Evolutionary conservation across 2,113 vertebrate species (phyloP), one percentile per base, ranked within the genome.

Genomic region (Azemiops feae): DNA sequence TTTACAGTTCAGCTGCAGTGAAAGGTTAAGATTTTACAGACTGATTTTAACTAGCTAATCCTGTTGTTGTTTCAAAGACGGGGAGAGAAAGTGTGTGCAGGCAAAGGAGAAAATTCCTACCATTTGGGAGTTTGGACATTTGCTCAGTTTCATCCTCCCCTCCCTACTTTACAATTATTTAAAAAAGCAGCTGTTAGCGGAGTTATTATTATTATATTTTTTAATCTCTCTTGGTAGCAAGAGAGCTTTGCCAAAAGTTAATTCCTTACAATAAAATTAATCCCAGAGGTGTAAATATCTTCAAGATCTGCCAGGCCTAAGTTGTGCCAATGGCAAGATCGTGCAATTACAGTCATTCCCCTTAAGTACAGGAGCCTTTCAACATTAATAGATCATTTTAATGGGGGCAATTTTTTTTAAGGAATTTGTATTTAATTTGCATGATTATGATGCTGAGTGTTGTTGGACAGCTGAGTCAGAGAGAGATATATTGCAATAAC

Each of bases 381-480:
- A 95, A 97, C 94, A 95, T 97, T 98, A 97, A 97, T 96, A 97
- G 96, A 97, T 97, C 95, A 95, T 96, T 97, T 97, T 96, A 97
- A 97, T 97, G 96, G 93, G 96, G 97, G 91, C 96, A 97, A 96
- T 97, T 98, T 97, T 97, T 97, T 98, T 97, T 94, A 97, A 81
- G 34, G 34, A 97, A 97, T 97, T 94, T 96, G 23, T 97, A 96
- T 97, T 97, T 97, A 97, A 97, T 97, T 98, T 97, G 95, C 96
- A 97, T 97, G 96, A 97, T 97, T 95, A 95, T 95, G 90, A 94
- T 92, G 94, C 91, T 90, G 95, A 96, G 96, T 91, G 93, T 92
- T 88, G 93, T 5, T 89, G 93, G 95, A 95, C 47, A 94, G 92
- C 95, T 91, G 94, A 92, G 43, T 88, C 94, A 57, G 43, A 90